Evolutionary conservation across 2,113 vertebrate species (phyloP).

Genomic region (western clawed frog (Xenopus tropicalis)): UCB_Xtro_10.0 CM004446.2:16283001-16283500

Average conservation of each 20-base stretch:
- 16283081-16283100: constrained; percentile 99
- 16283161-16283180: constrained; percentile 82
- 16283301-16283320: too few species aligned
- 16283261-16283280: too few species aligned
- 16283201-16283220: constrained; percentile 59
- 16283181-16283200: constrained; percentile 65
- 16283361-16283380: not conserved
- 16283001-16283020: constrained; percentile 99
- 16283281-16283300: too few species aligned
- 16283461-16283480: too few species aligned
- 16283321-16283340: too few species aligned
- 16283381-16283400: not conserved
- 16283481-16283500: too few species aligned
- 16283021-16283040: constrained; percentile 99
- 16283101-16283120: constrained; percentile 98
- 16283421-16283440: too few species aligned
- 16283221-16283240: constrained; percentile 32
- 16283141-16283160: constrained; percentile 98
- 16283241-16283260: not conserved
- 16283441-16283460: too few species aligned
- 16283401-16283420: too few species aligned
- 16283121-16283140: constrained; percentile 99
- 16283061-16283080: constrained; percentile 99
- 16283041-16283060: constrained; percentile 99
- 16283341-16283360: not conserved